These are phyloP conservation scores for Siphamia tubifer DNA, from an alignment of 2,113 vertebrate species.

Conservation along the genomic window DNA sequence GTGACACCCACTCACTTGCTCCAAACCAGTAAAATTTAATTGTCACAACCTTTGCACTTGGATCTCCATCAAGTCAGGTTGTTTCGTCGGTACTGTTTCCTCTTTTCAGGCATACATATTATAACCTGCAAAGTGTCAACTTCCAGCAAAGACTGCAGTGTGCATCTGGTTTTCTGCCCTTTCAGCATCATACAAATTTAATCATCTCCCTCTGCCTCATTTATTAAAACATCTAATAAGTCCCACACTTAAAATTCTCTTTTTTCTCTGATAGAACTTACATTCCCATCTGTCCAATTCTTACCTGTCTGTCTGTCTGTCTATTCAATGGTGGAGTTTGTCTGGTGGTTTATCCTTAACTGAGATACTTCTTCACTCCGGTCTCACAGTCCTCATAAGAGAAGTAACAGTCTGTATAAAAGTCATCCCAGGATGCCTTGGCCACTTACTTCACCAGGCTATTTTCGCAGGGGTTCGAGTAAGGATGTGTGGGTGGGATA, in stretches of 20 bases:
- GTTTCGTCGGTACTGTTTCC: too few relatives aligned
- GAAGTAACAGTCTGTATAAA: slow-evolving; percentile 60
- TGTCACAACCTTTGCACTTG: too few relatives aligned
- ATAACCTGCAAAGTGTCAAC: not conserved
- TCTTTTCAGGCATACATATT: not conserved
- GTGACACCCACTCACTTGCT: too few relatives aligned
- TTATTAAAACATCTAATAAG: not conserved
- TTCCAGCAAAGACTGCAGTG: not conserved
- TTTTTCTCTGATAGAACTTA: not conserved
- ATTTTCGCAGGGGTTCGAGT: slow-evolving; percentile 72
- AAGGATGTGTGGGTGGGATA: slow-evolving; percentile 44
- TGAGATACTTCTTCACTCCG: slow-evolving; percentile 37
- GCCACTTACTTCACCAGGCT: slow-evolving; percentile 75
- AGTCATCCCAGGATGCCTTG: slow-evolving; percentile 54
- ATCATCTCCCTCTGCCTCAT: not conserved
- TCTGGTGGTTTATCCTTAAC: slow-evolving; percentile 6
- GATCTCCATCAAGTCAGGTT: too few relatives aligned
- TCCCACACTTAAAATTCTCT: not conserved
- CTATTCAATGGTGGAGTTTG: not conserved
- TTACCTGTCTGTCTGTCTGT: slow-evolving; percentile 49
- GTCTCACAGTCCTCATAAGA: slow-evolving; percentile 40
- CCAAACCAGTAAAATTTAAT: too few relatives aligned
- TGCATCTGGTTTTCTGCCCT: not conserved
- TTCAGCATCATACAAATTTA: not conserved
- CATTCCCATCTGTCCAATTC: not conserved